phyloP scores from a whole-genome alignment of 1,140 invertebrate genomes.

The Drosophila lacertosa region DNA sequence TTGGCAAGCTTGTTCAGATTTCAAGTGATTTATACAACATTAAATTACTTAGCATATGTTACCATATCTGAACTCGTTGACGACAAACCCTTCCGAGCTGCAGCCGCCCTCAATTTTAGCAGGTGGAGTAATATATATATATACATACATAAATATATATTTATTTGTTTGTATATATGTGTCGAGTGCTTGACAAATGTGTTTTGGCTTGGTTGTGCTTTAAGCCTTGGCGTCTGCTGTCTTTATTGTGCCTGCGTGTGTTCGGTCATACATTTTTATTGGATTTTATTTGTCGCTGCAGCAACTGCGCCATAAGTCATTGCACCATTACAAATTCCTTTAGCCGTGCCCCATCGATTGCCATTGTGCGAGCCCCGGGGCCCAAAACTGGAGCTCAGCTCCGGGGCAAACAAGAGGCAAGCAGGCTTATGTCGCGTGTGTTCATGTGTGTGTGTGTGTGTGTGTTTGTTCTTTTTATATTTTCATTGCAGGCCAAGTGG shows the following conservation, averaged over 20 bases:
- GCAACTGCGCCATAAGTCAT: constrained; percentile 71
- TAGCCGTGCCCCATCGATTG: constrained; percentile 62
- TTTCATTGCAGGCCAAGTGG: constrained; percentile 56
- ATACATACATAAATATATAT: not conserved
- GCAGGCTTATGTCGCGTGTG: constrained; percentile 53
- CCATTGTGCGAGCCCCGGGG: constrained; percentile 49
- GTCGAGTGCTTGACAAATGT: constrained; percentile 45
- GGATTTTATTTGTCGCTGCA: constrained; percentile 76
- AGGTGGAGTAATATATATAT: not conserved
- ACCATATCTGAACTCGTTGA: constrained; percentile 26
- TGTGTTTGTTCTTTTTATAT: constrained; percentile 37
- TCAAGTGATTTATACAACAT: constrained; percentile 42
- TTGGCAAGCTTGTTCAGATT: constrained; percentile 10
- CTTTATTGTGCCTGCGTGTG: constrained; percentile 30
- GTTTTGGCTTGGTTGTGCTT: constrained; percentile 1
- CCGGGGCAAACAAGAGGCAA: constrained; percentile 15
- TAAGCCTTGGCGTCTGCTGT: not conserved
- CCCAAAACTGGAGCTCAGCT: constrained; percentile 17
- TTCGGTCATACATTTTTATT: constrained; percentile 62
- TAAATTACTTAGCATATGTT: constrained; percentile 51
- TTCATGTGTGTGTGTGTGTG: constrained; percentile 33
- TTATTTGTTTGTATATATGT: not conserved
- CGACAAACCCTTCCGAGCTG: not conserved
- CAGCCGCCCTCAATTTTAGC: not conserved
- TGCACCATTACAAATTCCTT: constrained; percentile 79